Percentiles rank a stretch among this genome's conserved stretches.
These are phyloP conservation scores for Crematogaster levior DNA, from an alignment of 2,888 invertebrate species.

Conservation along the genomic window DNA sequence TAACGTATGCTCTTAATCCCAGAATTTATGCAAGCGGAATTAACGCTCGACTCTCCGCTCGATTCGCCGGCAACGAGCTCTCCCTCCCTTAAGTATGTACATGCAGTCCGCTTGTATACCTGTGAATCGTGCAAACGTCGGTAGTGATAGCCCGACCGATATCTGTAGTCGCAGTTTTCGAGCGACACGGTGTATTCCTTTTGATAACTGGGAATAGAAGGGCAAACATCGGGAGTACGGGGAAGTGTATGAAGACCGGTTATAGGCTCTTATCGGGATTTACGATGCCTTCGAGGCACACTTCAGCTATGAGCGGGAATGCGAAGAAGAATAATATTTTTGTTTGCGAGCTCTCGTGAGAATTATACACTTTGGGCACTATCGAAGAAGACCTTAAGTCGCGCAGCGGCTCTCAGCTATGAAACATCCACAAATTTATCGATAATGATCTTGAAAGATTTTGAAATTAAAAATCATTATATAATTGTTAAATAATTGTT, in stretches of 20 bases:
- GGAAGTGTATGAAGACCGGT: constrained; percentile 38
- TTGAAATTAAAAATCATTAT: background rate
- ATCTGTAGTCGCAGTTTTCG: constrained; percentile 31
- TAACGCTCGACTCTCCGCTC: constrained; percentile 74
- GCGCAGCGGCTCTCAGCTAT: constrained; percentile 2
- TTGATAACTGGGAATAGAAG: constrained; percentile 50
- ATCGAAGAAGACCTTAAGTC: constrained; percentile 45
- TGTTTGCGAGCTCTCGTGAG: constrained; percentile 56
- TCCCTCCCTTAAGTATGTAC: constrained; percentile 35
- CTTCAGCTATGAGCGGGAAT: constrained; percentile 47
- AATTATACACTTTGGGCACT: constrained; percentile 49
- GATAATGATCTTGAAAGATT: background rate
- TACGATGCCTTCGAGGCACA: constrained; percentile 54
- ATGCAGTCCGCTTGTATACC: background rate
- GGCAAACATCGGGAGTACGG: constrained; percentile 38
- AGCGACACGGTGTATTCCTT: constrained; percentile 26
- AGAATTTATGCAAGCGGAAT: constrained; percentile 83
- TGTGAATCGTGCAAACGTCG: constrained; percentile 21
- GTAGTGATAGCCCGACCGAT: constrained; percentile 39
- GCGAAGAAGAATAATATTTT: constrained; percentile 50
- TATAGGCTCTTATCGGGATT: constrained; percentile 52
- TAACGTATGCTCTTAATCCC: constrained; percentile 84
- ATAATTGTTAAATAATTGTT: background rate
- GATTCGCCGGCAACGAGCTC: constrained; percentile 45
- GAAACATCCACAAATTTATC: background rate